Evolutionary conservation across 2,888 invertebrate genomes (phyloP).

Genomic region (Pristionchus maxplancki): DNA sequence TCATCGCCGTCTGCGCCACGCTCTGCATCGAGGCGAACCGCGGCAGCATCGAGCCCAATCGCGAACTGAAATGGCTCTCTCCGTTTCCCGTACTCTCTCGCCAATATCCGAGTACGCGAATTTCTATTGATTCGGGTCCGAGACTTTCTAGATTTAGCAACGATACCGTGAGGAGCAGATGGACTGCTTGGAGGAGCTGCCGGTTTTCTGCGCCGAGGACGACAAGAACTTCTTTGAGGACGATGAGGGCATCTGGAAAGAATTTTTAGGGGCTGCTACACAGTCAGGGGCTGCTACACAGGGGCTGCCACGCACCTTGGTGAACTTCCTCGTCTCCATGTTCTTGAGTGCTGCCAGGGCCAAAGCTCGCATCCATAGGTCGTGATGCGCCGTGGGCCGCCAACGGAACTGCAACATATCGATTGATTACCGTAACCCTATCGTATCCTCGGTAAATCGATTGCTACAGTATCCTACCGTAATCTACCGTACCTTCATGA

Average conservation of each 20-base stretch:
- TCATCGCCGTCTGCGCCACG: slow-evolving; percentile 17
- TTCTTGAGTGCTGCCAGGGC: slow-evolving; percentile 65
- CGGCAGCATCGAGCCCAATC: slow-evolving; percentile 29
- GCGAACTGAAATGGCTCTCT: not conserved
- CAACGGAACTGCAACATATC: slow-evolving; percentile 55
- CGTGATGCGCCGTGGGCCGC: slow-evolving; percentile 64
- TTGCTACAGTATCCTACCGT: not conserved
- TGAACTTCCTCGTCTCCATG: slow-evolving; percentile 67
- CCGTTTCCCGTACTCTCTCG: too few relatives aligned
- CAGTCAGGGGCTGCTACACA: not conserved
- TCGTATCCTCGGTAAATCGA: not conserved
- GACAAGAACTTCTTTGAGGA: slow-evolving; percentile 44
- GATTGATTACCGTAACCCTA: not conserved
- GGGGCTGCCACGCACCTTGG: slow-evolving; percentile 54
- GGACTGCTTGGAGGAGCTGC: slow-evolving; percentile 34
- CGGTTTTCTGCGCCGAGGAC: not conserved
- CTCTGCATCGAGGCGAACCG: slow-evolving; percentile 49
- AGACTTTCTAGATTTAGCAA: not conserved
- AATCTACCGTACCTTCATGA: slow-evolving; percentile 59
- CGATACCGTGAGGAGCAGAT: slow-evolving; percentile 28
- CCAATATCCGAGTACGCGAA: not conserved
- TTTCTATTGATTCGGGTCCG: not conserved
- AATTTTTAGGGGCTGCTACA: not conserved
- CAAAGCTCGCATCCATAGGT: slow-evolving; percentile 66
- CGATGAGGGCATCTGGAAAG: slow-evolving; percentile 35